Conservation (phyloP, 2,113 vertebrate genomes). For the Chaetodon trifascialis region DNA sequence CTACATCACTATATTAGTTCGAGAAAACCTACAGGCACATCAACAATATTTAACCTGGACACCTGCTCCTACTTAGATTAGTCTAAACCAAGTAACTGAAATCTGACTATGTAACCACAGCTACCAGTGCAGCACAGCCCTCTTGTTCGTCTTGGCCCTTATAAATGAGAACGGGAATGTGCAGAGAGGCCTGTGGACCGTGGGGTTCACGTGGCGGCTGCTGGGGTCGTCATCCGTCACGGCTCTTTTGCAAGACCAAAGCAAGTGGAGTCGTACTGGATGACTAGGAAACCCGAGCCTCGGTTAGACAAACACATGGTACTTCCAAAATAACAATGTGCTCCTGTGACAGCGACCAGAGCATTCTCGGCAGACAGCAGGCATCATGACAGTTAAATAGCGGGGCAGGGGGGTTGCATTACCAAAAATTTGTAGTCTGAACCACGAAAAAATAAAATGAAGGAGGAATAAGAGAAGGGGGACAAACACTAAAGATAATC, state of each 20-base stretch:
- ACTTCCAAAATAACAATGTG: slow-evolving; percentile 89
- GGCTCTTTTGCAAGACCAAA: slow-evolving; percentile 64
- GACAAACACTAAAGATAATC: slow-evolving; percentile 59
- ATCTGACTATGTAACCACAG: slow-evolving; percentile 51
- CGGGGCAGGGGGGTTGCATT: slow-evolving; percentile 78
- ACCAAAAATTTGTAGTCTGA: slow-evolving; percentile 53
- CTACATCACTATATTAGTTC: not conserved
- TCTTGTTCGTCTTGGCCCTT: slow-evolving; percentile 53
- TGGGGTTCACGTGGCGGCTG: slow-evolving; percentile 52
- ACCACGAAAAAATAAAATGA: slow-evolving; percentile 43
- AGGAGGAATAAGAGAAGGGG: not conserved
- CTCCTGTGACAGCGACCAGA: slow-evolving; percentile 75
- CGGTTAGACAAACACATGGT: slow-evolving; percentile 88
- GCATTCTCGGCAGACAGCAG: slow-evolving; percentile 69
- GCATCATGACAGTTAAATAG: slow-evolving; percentile 66
- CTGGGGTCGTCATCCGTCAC: slow-evolving; percentile 76
- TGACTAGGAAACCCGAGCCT: slow-evolving; percentile 83
- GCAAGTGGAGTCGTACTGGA: slow-evolving; percentile 54
- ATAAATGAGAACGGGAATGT: slow-evolving; percentile 65
- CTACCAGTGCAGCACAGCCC: slow-evolving; percentile 37
- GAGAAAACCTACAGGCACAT: not conserved
- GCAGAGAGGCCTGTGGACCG: slow-evolving; percentile 2
- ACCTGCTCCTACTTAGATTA: slow-evolving; percentile 53
- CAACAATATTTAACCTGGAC: slow-evolving; percentile 39
- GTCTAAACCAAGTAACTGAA: slow-evolving; percentile 49